Evolutionary conservation across 2,888 invertebrate genomes (phyloP).

Genomic region (Netelia virgata): DNA sequence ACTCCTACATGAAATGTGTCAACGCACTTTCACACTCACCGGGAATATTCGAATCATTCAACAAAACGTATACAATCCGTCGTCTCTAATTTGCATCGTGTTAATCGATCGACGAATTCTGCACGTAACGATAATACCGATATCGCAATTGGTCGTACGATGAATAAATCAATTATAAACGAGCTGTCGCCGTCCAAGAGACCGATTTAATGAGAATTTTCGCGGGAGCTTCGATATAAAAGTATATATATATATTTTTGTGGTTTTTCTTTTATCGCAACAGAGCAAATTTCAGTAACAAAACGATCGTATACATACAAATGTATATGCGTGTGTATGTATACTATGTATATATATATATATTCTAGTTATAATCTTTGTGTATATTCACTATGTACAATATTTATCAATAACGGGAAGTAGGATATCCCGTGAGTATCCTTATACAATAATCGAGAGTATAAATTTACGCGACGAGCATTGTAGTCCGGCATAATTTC

Average conservation of each 20-base stretch:
- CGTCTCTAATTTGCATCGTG: neutral
- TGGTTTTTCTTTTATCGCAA: constrained; percentile 45
- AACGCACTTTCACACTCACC: neutral
- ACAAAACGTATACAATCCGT: neutral
- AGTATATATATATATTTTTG: constrained; percentile 50
- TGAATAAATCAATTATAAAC: neutral
- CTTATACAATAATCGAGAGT: constrained; percentile 41
- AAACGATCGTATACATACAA: constrained; percentile 58
- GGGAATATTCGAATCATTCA: constrained; percentile 7
- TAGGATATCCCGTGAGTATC: constrained; percentile 35
- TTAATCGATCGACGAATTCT: neutral
- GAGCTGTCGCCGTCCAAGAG: neutral
- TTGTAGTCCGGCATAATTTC: neutral
- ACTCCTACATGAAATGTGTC: neutral
- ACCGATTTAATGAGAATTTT: constrained; percentile 19
- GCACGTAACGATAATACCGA: neutral
- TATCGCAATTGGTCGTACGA: neutral
- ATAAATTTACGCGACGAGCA: constrained; percentile 39
- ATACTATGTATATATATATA: constrained; percentile 19
- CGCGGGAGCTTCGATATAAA: constrained; percentile 54
- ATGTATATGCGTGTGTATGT: constrained; percentile 38
- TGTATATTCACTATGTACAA: constrained; percentile 60
- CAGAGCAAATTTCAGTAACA: constrained; percentile 60
- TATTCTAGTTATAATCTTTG: constrained; percentile 38
- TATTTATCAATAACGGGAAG: constrained; percentile 42